A percentile compares a stretch with the other conserved stretches of the same genome.
Conservation (phyloP, 1,140 invertebrate genomes). For the Littorina saxatilis region DNA sequence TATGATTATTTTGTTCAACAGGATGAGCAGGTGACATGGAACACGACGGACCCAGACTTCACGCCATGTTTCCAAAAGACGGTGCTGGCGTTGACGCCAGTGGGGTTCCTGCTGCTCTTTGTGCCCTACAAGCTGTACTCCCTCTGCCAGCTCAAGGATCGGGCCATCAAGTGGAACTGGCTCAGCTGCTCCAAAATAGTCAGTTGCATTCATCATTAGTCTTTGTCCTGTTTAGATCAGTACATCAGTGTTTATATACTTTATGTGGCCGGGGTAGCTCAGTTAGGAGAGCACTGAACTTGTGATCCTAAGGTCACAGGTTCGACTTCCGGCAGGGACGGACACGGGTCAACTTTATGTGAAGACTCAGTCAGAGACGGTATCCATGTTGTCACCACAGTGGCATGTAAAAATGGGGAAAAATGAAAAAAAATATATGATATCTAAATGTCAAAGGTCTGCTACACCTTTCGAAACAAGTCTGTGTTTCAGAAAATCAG, state of each 20-base stretch:
- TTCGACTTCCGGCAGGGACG: too few species aligned
- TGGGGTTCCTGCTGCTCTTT: conserved; percentile 73
- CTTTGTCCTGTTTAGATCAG: neutral
- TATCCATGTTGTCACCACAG: neutral
- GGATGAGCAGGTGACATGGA: conserved; percentile 61
- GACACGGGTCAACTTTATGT: too few species aligned
- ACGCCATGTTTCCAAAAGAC: conserved; percentile 78
- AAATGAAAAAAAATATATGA: neutral
- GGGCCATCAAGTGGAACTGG: conserved; percentile 49
- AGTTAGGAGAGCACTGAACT: too few species aligned
- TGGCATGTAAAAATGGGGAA: neutral
- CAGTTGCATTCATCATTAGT: conserved; percentile 44
- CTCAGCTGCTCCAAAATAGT: conserved; percentile 63
- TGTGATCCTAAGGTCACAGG: too few species aligned
- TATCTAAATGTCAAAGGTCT: neutral
- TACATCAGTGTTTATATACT: too few species aligned
- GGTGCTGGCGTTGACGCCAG: conserved; percentile 90
- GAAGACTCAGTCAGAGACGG: neutral
- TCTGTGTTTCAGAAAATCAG: too few species aligned
- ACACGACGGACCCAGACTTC: conserved; percentile 68
- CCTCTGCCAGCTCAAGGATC: conserved; percentile 40
- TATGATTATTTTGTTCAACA: conserved; percentile 47
- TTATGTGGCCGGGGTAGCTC: too few species aligned
- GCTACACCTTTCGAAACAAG: neutral
- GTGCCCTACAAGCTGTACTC: conserved; percentile 55